A percentile compares a stretch with the other conserved stretches of the same genome.
Conservation (phyloP, 2,113 vertebrate species). For the Neofelis nebulosa region DNA sequence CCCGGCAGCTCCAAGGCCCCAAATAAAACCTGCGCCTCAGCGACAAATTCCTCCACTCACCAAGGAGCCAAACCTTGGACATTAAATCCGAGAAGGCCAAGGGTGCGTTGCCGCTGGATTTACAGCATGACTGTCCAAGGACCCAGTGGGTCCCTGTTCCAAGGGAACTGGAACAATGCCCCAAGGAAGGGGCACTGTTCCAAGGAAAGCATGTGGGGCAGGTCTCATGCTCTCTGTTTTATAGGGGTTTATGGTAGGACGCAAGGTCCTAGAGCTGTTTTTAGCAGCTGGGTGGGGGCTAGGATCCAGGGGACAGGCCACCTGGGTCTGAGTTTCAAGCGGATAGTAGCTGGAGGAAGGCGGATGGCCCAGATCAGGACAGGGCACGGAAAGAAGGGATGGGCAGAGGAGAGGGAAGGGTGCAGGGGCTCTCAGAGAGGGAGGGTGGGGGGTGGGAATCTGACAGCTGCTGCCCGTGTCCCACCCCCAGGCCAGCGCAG, state of each 20-base stretch:
- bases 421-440: too few species aligned
- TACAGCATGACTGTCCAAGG: not conserved
- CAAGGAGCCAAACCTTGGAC: not conserved
- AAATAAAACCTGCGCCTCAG: not conserved
- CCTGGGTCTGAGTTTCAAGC: not conserved
- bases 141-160: not conserved
- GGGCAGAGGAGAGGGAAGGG: not conserved
- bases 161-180: too few species aligned
- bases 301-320: not conserved
- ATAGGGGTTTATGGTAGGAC: not conserved
- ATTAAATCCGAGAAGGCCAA: not conserved
- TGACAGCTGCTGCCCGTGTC: not conserved
- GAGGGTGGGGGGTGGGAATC: fast-evolving
- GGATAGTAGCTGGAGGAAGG: not conserved
- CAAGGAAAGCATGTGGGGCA: not conserved
- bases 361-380: not conserved
- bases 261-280: not conserved
- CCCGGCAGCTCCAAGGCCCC: not conserved
- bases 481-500: not conserved
- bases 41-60: not conserved
- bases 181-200: fast-evolving
- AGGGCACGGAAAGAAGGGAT: not conserved
- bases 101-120: fast-evolving
- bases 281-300: not conserved
- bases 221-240: not conserved